These are phyloP conservation scores for Callopanchax toddi DNA, from an alignment of 2,113 vertebrate species.

Conservation along the genomic window DNA sequence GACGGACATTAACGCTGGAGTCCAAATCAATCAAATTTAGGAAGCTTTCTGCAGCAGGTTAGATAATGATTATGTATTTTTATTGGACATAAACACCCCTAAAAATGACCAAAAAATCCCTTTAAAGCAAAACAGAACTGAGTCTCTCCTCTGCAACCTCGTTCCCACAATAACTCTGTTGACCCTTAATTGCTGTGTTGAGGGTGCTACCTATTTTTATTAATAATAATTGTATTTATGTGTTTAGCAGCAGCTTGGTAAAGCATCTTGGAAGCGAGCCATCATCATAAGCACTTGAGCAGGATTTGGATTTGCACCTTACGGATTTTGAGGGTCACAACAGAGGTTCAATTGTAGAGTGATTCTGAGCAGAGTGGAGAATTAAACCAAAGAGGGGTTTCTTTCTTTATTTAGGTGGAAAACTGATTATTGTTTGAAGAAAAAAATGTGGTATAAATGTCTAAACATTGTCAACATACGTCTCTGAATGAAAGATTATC, in stretches of 20 bases:
- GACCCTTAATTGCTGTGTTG: neutral
- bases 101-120: no score
- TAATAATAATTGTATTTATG: neutral
- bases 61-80: no score
- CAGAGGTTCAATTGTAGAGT: slow-evolving; percentile 56
- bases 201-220: neutral
- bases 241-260: neutral
- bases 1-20: no score
- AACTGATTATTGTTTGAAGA: slow-evolving; percentile 29
- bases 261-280: slow-evolving; percentile 34
- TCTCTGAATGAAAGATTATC: slow-evolving; percentile 30
- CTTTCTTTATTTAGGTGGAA: slow-evolving; percentile 14
- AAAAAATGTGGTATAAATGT: slow-evolving; percentile 29
- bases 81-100: no score
- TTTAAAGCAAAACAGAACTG: no score
- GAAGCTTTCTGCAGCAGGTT: no score
- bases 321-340: slow-evolving; percentile 59
- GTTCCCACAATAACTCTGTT: neutral
- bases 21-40: no score
- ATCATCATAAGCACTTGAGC: slow-evolving; percentile 46
- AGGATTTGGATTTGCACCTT: slow-evolving; percentile 47
- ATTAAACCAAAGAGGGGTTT: slow-evolving; percentile 37
- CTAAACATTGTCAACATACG: slow-evolving; percentile 30
- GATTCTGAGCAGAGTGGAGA: slow-evolving; percentile 29
- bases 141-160: neutral